These are phyloP conservation scores for Sorex fumeus DNA, from an alignment of 2,113 vertebrate genomes.

Conservation along the genomic window DNA sequence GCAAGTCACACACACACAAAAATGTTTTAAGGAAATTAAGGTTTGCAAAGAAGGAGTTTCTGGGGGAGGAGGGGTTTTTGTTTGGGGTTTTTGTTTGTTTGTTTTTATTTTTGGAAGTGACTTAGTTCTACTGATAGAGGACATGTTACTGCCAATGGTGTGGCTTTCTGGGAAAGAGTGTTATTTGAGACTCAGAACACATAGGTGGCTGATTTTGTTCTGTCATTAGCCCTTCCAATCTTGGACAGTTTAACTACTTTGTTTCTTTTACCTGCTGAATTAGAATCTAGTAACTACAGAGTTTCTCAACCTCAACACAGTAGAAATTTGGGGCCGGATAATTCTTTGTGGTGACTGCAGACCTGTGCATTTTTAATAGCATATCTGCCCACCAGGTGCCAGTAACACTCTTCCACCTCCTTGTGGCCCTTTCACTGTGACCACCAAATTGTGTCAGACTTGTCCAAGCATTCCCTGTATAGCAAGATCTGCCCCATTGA, in stretches of 20 bases:
- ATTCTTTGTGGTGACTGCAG: background rate
- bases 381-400: background rate
- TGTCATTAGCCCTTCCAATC: background rate
- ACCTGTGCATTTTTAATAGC: background rate
- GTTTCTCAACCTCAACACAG: background rate
- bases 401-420: background rate
- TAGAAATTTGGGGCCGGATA: background rate
- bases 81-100: background rate
- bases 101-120: background rate
- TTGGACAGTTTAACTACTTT: background rate
- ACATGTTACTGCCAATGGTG: background rate
- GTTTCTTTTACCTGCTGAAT: conserved; percentile 39
- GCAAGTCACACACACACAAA: background rate
- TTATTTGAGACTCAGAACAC: background rate
- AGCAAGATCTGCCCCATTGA: background rate
- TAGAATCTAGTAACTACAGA: background rate
- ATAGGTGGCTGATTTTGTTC: background rate
- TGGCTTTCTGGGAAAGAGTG: conserved; percentile 3
- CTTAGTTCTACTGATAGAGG: conserved; percentile 32
- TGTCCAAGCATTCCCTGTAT: background rate
- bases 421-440: background rate
- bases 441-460: background rate
- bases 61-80: background rate
- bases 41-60: conserved; percentile 9
- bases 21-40: background rate